Evolutionary conservation across 2,888 invertebrate genomes (phyloP), one percentile per base, ranked within the genome.

Genomic region (Cynaeus angustus): DNA sequence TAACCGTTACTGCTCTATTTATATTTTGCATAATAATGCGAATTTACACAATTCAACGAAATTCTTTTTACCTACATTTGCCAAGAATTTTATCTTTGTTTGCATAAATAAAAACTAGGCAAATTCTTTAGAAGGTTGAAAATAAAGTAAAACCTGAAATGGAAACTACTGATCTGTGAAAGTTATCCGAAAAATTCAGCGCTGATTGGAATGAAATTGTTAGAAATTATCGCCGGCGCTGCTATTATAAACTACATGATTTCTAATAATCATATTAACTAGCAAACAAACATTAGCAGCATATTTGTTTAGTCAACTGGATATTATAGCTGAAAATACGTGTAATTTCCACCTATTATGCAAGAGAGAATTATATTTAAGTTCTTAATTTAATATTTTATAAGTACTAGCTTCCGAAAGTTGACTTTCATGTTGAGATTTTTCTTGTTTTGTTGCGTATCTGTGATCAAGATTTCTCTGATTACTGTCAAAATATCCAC

Each of bases 101-200:
- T 28, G 28, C 7, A 28, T 9, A 38, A 38, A 12, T 41, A 41
- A 41, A 41, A 41, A 41, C 9, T 12, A 41, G 41, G 12, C 12
- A 12, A 41, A 41, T 41, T 41, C 41, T 10, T 13, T 3, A 6
- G 12, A 12, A 41, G 6, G n/a, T 5, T 41, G n/a, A 41, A 12
- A 41, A 41, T 12, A 41, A 41, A 41, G 12, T n/a, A 41, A 41
- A 53, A 53, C 8, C 9, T 46, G 9, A 38, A 38, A 41, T 28
- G 4, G 10, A 45, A 45, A 45, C 16, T 14, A 46, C 43, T 30
- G 56, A 59, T n/a, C 45, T 59, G 59, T 59, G 46, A 59, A 46
- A 30, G 59, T 45, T 12, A 59, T 59, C 30, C 46, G n/a, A 58
- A 58, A 58, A 16, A 43, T 58, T 38, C 28, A n/a, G 37, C 8